A percentile compares a stretch with the other conserved stretches of the same genome.
phyloP scores from a whole-genome alignment of 2,888 invertebrate species.

The Platynereis dumerilii region DNA sequence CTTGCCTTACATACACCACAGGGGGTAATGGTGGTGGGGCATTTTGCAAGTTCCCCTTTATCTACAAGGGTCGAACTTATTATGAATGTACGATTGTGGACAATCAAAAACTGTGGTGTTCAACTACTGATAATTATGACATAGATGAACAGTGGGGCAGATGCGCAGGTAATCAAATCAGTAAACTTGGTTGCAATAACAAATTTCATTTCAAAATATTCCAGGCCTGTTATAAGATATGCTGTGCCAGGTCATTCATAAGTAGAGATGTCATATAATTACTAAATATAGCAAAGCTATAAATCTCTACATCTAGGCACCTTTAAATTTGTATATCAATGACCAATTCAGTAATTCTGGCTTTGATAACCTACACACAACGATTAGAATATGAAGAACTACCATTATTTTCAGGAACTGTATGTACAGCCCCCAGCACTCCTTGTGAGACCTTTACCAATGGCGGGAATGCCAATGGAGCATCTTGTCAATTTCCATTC shows the following conservation, averaged over 20 bases:
- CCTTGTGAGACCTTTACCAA: neutral
- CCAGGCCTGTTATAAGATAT: too few relatives aligned
- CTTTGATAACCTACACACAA: too few relatives aligned
- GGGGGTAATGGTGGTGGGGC: conserved; percentile 2
- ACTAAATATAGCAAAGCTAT: too few relatives aligned
- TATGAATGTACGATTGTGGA: neutral
- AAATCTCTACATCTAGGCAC: too few relatives aligned
- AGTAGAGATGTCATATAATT: too few relatives aligned
- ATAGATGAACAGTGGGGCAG: conserved; percentile 14
- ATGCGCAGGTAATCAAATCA: conserved; percentile 3
- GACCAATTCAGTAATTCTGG: too few relatives aligned
- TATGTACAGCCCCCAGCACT: neutral
- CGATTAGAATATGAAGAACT: too few relatives aligned
- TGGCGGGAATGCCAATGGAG: conserved; percentile 2
- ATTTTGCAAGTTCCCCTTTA: neutral
- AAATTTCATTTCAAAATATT: too few relatives aligned
- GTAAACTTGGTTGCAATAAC: too few relatives aligned
- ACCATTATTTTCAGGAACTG: too few relatives aligned
- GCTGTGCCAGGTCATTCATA: too few relatives aligned
- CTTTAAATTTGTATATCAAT: too few relatives aligned
- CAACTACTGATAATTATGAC: conserved; percentile 23
- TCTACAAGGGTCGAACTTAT: neutral
- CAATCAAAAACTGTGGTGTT: conserved; percentile 15
- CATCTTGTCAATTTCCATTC: conserved; percentile 4
- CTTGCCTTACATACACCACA: neutral